Evolutionary conservation across 2,113 vertebrate genomes (phyloP).

Genomic region (Montifringilla adamsi): DNA sequence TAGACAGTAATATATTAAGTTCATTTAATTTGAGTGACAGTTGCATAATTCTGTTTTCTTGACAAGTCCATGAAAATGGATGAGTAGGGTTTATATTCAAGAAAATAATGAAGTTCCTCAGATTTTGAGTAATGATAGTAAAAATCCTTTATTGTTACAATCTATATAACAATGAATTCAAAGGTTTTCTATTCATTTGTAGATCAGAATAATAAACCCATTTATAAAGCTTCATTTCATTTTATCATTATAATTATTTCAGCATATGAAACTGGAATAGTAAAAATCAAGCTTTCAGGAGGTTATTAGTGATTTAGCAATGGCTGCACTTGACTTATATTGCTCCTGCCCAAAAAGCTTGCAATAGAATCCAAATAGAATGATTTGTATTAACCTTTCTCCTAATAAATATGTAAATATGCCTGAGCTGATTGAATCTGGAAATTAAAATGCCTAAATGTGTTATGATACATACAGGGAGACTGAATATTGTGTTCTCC

Average conservation of each 20-base stretch:
- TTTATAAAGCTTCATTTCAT: not conserved
- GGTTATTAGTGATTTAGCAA: not conserved
- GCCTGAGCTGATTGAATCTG: not conserved
- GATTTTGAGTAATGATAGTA: slow-evolving; percentile 4
- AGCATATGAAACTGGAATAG: not conserved
- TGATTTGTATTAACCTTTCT: not conserved
- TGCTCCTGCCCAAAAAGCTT: not conserved
- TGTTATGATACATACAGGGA: not conserved
- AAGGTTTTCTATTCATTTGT: not conserved
- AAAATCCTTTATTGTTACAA: not conserved
- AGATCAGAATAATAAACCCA: not conserved
- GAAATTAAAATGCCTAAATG: not conserved
- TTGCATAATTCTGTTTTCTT: slow-evolving; percentile 10
- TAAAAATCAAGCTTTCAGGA: not conserved
- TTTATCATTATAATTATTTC: not conserved
- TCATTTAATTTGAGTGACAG: slow-evolving; percentile 42
- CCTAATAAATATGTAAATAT: not conserved
- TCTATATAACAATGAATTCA: not conserved
- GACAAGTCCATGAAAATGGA: slow-evolving; percentile 24
- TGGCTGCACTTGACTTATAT: not conserved
- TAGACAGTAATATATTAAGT: not conserved
- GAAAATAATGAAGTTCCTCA: not conserved
- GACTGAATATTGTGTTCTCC: not conserved
- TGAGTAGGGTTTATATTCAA: not conserved
- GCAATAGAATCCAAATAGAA: not conserved